Evolutionary conservation across 2,888 invertebrate species (phyloP), one percentile per base, ranked within the genome.

Genomic region (Patella caerulea): DNA sequence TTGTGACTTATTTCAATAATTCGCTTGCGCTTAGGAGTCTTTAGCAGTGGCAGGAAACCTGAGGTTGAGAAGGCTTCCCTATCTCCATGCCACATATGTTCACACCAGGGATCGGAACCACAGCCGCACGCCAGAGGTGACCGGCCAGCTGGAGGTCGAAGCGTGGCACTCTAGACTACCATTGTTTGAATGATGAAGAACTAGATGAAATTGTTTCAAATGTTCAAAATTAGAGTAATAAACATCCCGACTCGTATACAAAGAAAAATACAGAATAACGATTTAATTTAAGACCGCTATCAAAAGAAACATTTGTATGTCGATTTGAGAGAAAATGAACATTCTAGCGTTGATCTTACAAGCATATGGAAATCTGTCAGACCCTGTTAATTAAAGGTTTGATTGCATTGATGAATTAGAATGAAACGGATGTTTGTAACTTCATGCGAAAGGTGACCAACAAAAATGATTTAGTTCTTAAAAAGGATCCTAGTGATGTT

Each of bases 231-330:
- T 81, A 82, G 59, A 82, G 82, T 54, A 76, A 81, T 55, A 79
- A 72, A 17, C 82, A 52, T 45, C 80, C 24, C 77, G 78, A 81
- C 73, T 80, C 71, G 12, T 79, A 79, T 53, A 79, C 71, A 70
- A 78, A 80, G 54, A 79, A 75, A 5, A 79, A 81, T 65, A 52
- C 54, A 5, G 72, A 79, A 0, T 84, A 82, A 73, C 55, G 83
- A 69, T 84, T 84, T 55, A 76, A 77, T 73, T 84, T 83, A 15
- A 14, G 78, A 14, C 79, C 76, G 2, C 82, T 82, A 19, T 24
- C 71, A 3, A 19, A 56, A 12, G 12, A 45, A 19, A 78, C 78
- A 65, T 71, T 75, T 70, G 55, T 78, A 70, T n/a, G 19, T 29
- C 17, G 69, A 34, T 71, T 65, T 45, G 14, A 59, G 53, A 12